These are phyloP conservation scores for Cenopis cana DNA, from an alignment of 2,888 invertebrate genomes.

Conservation along the genomic window DNA sequence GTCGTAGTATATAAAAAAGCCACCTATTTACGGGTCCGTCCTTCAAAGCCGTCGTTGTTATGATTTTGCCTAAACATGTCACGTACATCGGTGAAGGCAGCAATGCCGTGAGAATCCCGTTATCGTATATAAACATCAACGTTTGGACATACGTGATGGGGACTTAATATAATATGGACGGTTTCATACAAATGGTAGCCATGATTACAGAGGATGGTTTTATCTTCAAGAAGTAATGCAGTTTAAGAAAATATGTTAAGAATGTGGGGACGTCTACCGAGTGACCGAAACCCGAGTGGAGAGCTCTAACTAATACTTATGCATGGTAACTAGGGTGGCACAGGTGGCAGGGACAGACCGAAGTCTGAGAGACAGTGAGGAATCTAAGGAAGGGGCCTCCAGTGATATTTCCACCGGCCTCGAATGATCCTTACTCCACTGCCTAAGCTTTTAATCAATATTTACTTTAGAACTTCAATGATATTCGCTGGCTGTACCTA, in stretches of 20 bases:
- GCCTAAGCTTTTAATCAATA: background rate
- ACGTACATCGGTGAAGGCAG: conserved; percentile 61
- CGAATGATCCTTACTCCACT: background rate
- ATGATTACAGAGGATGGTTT: background rate
- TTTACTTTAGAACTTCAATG: conserved; percentile 1
- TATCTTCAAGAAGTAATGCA: background rate
- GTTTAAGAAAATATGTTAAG: background rate
- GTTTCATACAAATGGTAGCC: background rate
- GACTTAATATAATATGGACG: conserved; percentile 44
- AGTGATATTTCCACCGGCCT: too few relatives aligned
- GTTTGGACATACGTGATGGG: conserved; percentile 60
- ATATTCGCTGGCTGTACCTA: background rate
- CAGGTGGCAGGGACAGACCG: too few relatives aligned
- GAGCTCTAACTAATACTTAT: too few relatives aligned
- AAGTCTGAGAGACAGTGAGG: too few relatives aligned
- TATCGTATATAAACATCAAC: conserved; percentile 62
- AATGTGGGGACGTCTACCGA: background rate
- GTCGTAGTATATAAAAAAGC: too few relatives aligned
- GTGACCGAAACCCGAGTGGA: background rate
- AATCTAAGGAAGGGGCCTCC: too few relatives aligned
- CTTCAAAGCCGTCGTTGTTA: conserved; percentile 51
- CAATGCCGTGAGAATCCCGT: conserved; percentile 58
- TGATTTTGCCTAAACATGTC: conserved; percentile 60
- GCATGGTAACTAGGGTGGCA: too few relatives aligned
- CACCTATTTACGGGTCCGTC: conserved; percentile 32